Percentiles rank a stretch among this genome's conserved stretches.
Evolutionary conservation across 2,888 invertebrate species (phyloP).

Genomic region (Andricus quercusramuli): DNA sequence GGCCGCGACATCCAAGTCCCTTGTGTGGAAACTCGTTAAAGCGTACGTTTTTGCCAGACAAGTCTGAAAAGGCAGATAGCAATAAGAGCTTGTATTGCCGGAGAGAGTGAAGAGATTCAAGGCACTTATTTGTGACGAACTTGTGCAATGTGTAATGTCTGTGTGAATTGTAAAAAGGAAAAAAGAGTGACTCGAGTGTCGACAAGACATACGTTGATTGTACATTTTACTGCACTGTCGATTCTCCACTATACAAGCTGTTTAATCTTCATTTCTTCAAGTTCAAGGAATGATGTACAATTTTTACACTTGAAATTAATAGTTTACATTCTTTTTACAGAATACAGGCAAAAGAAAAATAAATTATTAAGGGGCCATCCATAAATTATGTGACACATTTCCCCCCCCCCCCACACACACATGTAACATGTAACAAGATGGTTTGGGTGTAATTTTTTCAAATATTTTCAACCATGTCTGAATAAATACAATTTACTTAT

Average conservation of each 20-base stretch:
- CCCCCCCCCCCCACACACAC: too few species aligned
- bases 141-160: not conserved
- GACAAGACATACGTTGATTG: conserved; percentile 35
- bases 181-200: conserved; percentile 14
- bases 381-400: too few species aligned
- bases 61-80: conserved; percentile 31
- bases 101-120: conserved; percentile 38
- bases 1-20: conserved; percentile 26
- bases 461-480: too few species aligned
- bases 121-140: conserved; percentile 24
- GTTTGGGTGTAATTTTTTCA: too few species aligned
- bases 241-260: not conserved
- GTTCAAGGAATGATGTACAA: conserved; percentile 1
- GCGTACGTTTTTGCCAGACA: conserved; percentile 29
- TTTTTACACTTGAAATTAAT: conserved; percentile 9
- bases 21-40: conserved; percentile 39
- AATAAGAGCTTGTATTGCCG: conserved; percentile 17
- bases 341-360: not conserved
- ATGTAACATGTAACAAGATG: too few species aligned
- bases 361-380: not conserved
- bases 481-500: too few species aligned
- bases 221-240: conserved; percentile 28
- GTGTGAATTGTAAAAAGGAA: conserved; percentile 26
- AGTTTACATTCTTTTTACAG: not conserved
- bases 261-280: too few species aligned